Evolutionary conservation across 2,797 vertebrate genomes (phyloP), one percentile per base, ranked within the genome.

Genomic region (Hephaestus fuliginosus): DNA sequence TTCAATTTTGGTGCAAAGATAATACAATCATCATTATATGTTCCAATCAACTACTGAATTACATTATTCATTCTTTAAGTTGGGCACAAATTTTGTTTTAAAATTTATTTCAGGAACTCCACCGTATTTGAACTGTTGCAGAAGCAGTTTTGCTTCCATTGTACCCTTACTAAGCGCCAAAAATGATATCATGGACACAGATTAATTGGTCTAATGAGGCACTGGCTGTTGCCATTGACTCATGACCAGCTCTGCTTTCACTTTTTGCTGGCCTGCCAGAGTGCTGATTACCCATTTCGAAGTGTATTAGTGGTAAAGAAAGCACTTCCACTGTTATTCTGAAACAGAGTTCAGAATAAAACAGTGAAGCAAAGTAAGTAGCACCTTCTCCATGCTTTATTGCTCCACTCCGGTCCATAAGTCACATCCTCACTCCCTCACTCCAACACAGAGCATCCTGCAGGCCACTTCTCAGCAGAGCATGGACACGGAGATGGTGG

Each of bases 151-250:
- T 57, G 36, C 49, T 58, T 41, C 51, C 33, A 51, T n/a, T 60
- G 41, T 43, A 18, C 49, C 39, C 77, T 44, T 44, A 25, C n/a
- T n/a, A 30, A 53, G 64, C 5, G 39, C 28, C 70, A 71, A 57
- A 75, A 44, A 62, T 67, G 30, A 62, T 58, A 58, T 81, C 48
- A 71, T 33, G 18, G 60, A 51, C 33, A 39, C 44, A 70, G 13
- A 74, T 62, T 74, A 74, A 68, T 68, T 80, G 56, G 30, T 57
- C 44, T 74, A 48, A 67, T 72, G 28, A 76, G 63, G n/a, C 36
- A 4, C 22, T 56, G 48, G 39, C 12, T 46, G 44, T 41, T 76
- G 58, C 77, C 51, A 76, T 18, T 58, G 51, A 44, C 28, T 17
- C 20, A 33, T 52, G 15, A 74, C 10, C 17, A 25, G 56, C 67